Evolutionary conservation across 1,140 invertebrate species (phyloP).

Genomic region (Aphaenogaster floridana): DNA sequence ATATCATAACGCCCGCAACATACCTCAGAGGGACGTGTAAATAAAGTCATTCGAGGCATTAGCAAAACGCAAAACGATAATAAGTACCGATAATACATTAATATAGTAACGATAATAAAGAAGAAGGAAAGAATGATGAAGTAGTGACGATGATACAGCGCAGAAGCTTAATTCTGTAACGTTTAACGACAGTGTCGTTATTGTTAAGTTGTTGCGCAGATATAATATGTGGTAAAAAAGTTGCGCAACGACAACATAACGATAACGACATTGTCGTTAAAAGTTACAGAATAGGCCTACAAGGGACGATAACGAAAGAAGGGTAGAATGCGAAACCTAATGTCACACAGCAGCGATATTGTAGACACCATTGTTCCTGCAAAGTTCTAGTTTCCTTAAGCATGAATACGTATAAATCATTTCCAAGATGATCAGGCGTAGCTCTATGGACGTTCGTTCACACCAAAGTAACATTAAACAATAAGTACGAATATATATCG

Average conservation of each 20-base stretch:
- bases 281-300: too few species aligned
- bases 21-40: conserved; percentile 83
- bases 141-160: conserved; percentile 30
- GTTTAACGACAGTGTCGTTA: too few species aligned
- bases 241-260: too few species aligned
- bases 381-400: conserved; percentile 74
- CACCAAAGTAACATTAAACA: conserved; percentile 71
- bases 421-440: conserved; percentile 68
- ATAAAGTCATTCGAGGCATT: conserved; percentile 75
- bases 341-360: conserved; percentile 73
- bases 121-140: conserved; percentile 44
- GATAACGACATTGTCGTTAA: too few species aligned
- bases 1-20: conserved; percentile 81
- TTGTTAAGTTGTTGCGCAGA: too few species aligned
- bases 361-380: conserved; percentile 77
- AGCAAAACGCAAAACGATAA: conserved; percentile 66
- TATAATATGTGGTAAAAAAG: too few species aligned
- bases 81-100: conserved; percentile 62
- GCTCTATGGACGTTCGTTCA: conserved; percentile 64
- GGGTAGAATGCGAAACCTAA: conserved; percentile 44
- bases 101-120: conserved; percentile 35
- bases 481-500: conserved; percentile 77
- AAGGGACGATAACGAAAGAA: neutral
- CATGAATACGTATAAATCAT: conserved; percentile 69
- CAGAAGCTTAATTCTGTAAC: too few species aligned